Conservation (phyloP, 2,797 vertebrate species). For the Neostethus bicornis region DNA sequence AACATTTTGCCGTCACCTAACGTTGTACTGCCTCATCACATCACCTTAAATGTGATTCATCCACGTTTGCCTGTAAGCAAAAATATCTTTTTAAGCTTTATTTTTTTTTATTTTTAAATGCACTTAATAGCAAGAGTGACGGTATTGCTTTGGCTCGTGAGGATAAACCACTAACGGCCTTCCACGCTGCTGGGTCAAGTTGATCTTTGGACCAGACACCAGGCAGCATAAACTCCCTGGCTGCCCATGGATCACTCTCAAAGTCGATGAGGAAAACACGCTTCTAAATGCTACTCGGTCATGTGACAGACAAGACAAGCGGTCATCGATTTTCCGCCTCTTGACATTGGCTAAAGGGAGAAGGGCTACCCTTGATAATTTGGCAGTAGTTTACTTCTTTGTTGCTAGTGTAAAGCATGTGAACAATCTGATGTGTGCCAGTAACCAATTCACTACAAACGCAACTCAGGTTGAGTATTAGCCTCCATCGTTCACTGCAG, state of each 20-base stretch:
- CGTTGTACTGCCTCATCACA: conserved; percentile 18
- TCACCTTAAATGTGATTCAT: conserved; percentile 31
- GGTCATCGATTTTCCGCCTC: conserved; percentile 46
- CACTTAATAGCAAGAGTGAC: conserved; percentile 13
- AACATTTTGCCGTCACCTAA: conserved; percentile 34
- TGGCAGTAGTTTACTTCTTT: conserved; percentile 26
- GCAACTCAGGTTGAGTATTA: conserved; percentile 6
- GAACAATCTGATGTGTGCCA: conserved; percentile 28
- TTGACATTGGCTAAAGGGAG: conserved; percentile 52
- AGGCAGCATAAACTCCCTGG: conserved; percentile 19
- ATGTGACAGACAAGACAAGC: conserved; percentile 58
- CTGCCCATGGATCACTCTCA: conserved; percentile 33
- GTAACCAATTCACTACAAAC: conserved; percentile 17
- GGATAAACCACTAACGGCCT: conserved; percentile 40
- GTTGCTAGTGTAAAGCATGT: conserved; percentile 36
- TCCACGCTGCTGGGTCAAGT: conserved; percentile 25
- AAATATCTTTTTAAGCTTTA: conserved; percentile 14
- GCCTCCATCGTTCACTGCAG: not conserved
- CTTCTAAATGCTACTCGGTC: conserved; percentile 31
- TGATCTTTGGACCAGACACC: conserved; percentile 33
- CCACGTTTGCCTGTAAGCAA: conserved; percentile 33
- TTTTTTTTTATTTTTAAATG: not conserved
- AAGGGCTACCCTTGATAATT: conserved; percentile 38
- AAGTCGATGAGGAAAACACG: conserved; percentile 31
- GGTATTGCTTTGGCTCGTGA: conserved; percentile 25